A percentile compares a stretch with the other conserved stretches of the same genome.
These are phyloP conservation scores for Furnarius figulus DNA, from an alignment of 2,113 vertebrate genomes.

Conservation along the genomic window DNA sequence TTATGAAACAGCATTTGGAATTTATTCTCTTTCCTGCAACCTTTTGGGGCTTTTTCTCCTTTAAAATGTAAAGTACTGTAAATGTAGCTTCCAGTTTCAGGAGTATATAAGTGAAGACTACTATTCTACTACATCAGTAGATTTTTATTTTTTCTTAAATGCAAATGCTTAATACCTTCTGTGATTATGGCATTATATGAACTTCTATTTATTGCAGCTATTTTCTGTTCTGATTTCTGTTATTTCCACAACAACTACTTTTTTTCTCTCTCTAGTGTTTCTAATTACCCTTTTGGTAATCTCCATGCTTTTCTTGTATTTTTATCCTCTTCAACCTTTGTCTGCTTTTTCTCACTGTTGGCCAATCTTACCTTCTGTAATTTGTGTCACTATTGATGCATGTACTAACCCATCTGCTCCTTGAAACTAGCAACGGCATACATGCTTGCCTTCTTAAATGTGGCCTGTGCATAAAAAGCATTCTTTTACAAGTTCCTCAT, in stretches of 20 bases:
- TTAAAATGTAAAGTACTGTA: slow-evolving; percentile 46
- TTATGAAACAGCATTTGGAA: slow-evolving; percentile 28
- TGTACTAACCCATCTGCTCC: neutral
- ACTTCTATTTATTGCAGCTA: neutral
- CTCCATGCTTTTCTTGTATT: neutral
- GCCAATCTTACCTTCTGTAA: neutral
- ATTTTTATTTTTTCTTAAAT: neutral
- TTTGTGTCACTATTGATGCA: neutral
- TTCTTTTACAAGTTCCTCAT: neutral
- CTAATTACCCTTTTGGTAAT: neutral
- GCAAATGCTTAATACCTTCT: neutral
- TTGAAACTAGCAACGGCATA: neutral
- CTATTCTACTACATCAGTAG: neutral
- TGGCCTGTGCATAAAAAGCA: neutral
- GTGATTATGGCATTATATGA: neutral
- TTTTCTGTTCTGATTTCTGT: neutral
- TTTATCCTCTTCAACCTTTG: neutral
- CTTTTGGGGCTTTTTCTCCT: neutral
- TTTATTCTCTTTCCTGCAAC: slow-evolving; percentile 25
- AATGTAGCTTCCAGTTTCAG: neutral
- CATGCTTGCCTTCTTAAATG: neutral
- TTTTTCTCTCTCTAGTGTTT: neutral
- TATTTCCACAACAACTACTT: neutral
- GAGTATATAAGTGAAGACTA: neutral
- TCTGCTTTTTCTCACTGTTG: neutral